Conservation (phyloP, 2,797 vertebrate species). For the Lateolabrax maculatus region DNA sequence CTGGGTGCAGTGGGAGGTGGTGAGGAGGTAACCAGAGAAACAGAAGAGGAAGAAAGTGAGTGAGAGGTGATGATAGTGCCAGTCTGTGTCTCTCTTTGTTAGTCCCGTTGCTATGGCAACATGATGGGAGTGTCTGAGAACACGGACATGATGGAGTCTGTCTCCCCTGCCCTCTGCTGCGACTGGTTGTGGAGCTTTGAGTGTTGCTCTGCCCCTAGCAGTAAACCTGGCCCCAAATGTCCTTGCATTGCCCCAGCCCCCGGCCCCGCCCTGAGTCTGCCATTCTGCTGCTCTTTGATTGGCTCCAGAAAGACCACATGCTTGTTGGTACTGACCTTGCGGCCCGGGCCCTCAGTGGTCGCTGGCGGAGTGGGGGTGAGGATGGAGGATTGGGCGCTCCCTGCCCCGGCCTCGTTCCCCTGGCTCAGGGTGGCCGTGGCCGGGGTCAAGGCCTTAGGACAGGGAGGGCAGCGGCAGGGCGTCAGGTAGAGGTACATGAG, state of each 20-base stretch:
- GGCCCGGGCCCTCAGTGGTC: constrained; percentile 87
- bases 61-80: constrained; percentile 28
- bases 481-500: constrained; percentile 94
- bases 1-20: constrained; percentile 38
- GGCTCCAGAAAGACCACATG: constrained; percentile 98
- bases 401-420: constrained; percentile 82
- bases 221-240: constrained; percentile 65
- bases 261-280: constrained; percentile 85
- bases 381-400: constrained; percentile 92
- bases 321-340: constrained; percentile 92
- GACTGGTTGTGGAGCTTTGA: constrained; percentile 75
- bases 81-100: constrained; percentile 28
- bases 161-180: constrained; percentile 80
- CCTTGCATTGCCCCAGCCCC: constrained; percentile 67
- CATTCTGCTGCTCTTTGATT: constrained; percentile 89
- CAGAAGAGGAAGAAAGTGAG: constrained; percentile 14
- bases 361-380: constrained; percentile 89
- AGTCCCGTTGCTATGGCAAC: constrained; percentile 79
- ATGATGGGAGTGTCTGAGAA: constrained; percentile 90
- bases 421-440: constrained; percentile 64
- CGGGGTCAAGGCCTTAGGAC: constrained; percentile 65
- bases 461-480: constrained; percentile 88
- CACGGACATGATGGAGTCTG: constrained; percentile 88
- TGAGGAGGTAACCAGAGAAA: constrained; percentile 13
- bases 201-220: constrained; percentile 62